Evolutionary conservation across 2,797 vertebrate species (phyloP), one percentile per base, ranked within the genome.

Genomic region (Nasua narica): DNA sequence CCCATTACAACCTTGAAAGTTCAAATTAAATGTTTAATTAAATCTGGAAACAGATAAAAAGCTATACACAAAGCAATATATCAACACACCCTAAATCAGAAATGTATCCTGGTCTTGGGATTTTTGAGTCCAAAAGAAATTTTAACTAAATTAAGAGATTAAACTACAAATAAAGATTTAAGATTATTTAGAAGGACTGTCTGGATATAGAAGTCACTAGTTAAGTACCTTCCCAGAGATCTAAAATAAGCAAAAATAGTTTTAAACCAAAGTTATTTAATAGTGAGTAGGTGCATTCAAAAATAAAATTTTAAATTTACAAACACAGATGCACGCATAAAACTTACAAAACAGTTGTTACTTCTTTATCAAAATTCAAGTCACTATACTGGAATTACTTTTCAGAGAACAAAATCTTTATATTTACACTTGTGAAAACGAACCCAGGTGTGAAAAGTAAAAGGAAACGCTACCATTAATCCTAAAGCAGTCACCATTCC

Each of bases 11-110:
- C 37, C 37, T 67, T 95, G 72, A 82, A 97, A 95, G 62, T 37
- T n/a, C 58, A 16, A 97, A 95, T 69, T 91, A 90, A 84, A 76
- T 52, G 54, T 43, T 29, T 35, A 79, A 90, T 88, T 95, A 94
- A 84, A 95, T 25, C 11, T 69, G 54, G 56, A 85, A 96, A 97
- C n/a, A 84, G 40, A 88, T 48, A 70, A 91, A 94, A 90, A 87
- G 16, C n/a, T 90, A 88, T 81, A 96, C 35, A 91, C 5, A 54
- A 52, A 93, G n/a, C 67, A 95, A 87, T 67, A 35, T 81, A 52
- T 76, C 58, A 94, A 90, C 3, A 92, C 48, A 94, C 52, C 23
- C 90, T 95, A 74, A 84, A 93, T 62, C 37, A 84, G 77, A 93
- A 95, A 78, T 77, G 7, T 35, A 92, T 85, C n/a, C 78, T 95